These are phyloP conservation scores for Coremacera marginata DNA, from an alignment of 2,888 invertebrate genomes.

Conservation along the genomic window DNA sequence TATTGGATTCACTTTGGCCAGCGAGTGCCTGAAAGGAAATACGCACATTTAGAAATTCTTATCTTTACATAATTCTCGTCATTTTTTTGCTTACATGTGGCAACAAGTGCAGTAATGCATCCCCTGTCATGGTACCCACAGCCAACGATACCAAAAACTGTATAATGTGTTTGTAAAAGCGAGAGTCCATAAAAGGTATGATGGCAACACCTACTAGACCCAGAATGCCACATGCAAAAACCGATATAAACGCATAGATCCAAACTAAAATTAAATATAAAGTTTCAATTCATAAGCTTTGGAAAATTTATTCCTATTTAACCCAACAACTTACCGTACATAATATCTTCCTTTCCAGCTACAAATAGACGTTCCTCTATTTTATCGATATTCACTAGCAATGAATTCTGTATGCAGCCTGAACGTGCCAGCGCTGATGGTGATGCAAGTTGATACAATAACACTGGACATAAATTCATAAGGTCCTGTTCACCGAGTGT, in stretches of 20 bases:
- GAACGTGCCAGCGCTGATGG: slow-evolving; percentile 71
- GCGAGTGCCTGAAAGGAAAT: slow-evolving; percentile 58
- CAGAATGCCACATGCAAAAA: slow-evolving; percentile 86
- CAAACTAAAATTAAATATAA: slow-evolving; percentile 73
- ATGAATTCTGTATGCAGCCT: slow-evolving; percentile 72
- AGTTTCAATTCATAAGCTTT: background rate
- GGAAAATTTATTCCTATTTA: background rate
- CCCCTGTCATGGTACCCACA: slow-evolving; percentile 91
- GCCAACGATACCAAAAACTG: slow-evolving; percentile 94
- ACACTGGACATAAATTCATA: slow-evolving; percentile 75
- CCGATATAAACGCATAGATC: slow-evolving; percentile 85
- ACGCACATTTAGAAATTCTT: too few relatives aligned
- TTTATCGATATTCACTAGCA: slow-evolving; percentile 55
- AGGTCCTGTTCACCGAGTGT: slow-evolving; percentile 57
- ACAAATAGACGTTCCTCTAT: slow-evolving; percentile 45
- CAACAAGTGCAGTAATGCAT: slow-evolving; percentile 90
- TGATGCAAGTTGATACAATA: slow-evolving; percentile 77
- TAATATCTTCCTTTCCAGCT: slow-evolving; percentile 52
- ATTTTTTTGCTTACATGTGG: slow-evolving; percentile 78
- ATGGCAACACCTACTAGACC: slow-evolving; percentile 90
- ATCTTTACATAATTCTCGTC: too few relatives aligned
- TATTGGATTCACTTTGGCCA: slow-evolving; percentile 72
- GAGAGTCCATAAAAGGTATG: slow-evolving; percentile 90
- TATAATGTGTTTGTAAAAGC: slow-evolving; percentile 88
- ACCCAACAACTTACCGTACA: slow-evolving; percentile 55